These are phyloP conservation scores for Hippolais icterina DNA, from an alignment of 2,113 vertebrate genomes.

Conservation along the genomic window DNA sequence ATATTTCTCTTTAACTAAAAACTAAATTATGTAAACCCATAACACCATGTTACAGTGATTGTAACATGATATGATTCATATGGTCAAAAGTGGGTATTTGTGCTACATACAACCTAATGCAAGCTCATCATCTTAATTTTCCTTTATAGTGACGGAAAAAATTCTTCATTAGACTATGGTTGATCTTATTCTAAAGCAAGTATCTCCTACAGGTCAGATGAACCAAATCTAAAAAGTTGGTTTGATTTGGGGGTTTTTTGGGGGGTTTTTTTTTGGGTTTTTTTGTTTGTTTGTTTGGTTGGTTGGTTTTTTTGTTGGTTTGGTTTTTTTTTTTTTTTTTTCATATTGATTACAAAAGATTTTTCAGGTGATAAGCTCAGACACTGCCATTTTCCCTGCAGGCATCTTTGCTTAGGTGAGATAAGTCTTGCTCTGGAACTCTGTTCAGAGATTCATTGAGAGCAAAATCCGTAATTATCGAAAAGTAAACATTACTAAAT, in stretches of 20 bases:
- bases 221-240: not conserved
- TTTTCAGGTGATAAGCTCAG: not conserved
- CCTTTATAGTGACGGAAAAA: not conserved
- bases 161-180: not conserved
- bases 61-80: not conserved
- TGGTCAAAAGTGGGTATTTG: not conserved
- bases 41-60: not conserved
- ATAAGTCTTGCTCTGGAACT: not conserved
- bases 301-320: too few species aligned
- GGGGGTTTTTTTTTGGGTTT: too few species aligned
- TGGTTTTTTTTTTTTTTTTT: too few species aligned
- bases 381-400: not conserved
- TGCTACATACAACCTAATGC: not conserved
- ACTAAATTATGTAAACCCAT: too few species aligned
- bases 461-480: not conserved
- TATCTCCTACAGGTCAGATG: not conserved
- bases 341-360: not conserved
- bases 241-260: rapidly evolving
- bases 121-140: not conserved
- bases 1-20: too few species aligned
- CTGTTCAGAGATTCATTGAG: not conserved
- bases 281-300: too few species aligned
- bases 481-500: not conserved
- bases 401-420: not conserved
- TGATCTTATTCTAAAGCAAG: not conserved